Percentiles rank a stretch among this genome's conserved stretches.
Evolutionary conservation across 1,140 invertebrate species (phyloP).

Genomic region (Atopsyche davidsoni): DNA sequence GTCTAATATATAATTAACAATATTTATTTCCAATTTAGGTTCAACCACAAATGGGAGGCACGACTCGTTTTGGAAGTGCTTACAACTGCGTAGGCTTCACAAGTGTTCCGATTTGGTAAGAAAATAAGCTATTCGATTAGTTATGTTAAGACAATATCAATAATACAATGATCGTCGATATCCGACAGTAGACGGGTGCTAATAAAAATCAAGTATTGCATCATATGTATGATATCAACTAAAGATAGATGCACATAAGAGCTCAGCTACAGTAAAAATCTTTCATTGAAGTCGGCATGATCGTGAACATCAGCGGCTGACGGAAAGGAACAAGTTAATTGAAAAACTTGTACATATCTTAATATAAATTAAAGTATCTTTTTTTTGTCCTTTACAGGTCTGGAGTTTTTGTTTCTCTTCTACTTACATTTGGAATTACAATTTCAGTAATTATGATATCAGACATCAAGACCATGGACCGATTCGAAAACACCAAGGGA

Average conservation of each 20-base stretch:
- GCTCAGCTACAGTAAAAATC: no score
- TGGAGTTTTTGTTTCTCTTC: conserved; percentile 74
- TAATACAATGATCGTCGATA: background rate
- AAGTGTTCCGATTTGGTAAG: conserved; percentile 79
- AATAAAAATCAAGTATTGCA: no score
- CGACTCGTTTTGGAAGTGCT: conserved; percentile 56
- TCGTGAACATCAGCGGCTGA: no score
- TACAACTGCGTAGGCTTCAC: conserved; percentile 90
- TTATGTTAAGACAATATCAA: background rate
- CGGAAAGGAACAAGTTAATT: no score
- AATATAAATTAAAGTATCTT: background rate
- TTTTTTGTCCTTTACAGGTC: conserved; percentile 40
- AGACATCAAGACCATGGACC: conserved; percentile 94
- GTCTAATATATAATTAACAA: conserved; percentile 1
- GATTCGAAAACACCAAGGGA: conserved; percentile 95
- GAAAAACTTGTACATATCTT: background rate
- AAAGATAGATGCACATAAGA: no score
- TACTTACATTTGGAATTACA: conserved; percentile 72
- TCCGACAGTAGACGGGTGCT: background rate
- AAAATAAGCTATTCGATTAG: background rate
- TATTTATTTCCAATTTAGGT: conserved; percentile 37
- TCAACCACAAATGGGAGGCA: conserved; percentile 49
- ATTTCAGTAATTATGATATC: conserved; percentile 84
- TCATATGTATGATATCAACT: no score
- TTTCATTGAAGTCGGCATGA: no score